Evolutionary conservation across 2,888 invertebrate species (phyloP).

Genomic region (Sabatieria punctata): DNA sequence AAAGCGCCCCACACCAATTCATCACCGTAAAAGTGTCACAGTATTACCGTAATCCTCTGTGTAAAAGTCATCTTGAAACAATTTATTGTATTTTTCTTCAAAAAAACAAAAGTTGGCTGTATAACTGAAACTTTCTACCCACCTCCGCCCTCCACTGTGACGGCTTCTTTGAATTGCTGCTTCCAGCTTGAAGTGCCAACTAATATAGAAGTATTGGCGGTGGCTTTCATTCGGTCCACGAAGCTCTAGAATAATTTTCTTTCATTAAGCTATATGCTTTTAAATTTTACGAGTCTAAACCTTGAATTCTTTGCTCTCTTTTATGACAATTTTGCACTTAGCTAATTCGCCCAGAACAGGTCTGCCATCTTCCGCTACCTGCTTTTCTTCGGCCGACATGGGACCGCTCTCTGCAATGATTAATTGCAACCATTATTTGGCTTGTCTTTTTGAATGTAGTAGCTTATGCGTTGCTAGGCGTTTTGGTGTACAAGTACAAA

Average conservation of each 20-base stretch:
- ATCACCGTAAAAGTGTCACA: too few species aligned
- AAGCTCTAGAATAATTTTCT: conserved; percentile 13
- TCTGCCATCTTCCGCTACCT: conserved; percentile 47
- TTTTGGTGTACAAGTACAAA: too few species aligned
- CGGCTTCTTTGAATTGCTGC: conserved; percentile 89
- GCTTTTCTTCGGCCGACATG: not conserved
- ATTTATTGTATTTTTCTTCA: conserved; percentile 36
- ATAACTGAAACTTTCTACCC: not conserved
- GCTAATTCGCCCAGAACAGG: conserved; percentile 72
- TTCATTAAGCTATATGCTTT: not conserved
- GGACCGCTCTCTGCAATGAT: too few species aligned
- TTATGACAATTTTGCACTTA: conserved; percentile 69
- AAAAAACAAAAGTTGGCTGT: not conserved
- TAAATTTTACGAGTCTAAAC: conserved; percentile 37
- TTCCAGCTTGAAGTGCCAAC: conserved; percentile 87
- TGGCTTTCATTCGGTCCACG: conserved; percentile 88
- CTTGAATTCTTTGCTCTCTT: conserved; percentile 97
- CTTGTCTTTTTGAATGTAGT: too few species aligned
- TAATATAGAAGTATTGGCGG: conserved; percentile 80
- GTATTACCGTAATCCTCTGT: too few species aligned
- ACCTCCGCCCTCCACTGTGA: conserved; percentile 52
- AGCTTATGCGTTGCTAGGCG: too few species aligned
- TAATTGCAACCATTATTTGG: too few species aligned
- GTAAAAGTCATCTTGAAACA: too few species aligned
- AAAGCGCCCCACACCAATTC: too few species aligned